A percentile compares a stretch with the other conserved stretches of the same genome.
Evolutionary conservation across 2,113 vertebrate genomes (phyloP).

Genomic region (Castor canadensis): DNA sequence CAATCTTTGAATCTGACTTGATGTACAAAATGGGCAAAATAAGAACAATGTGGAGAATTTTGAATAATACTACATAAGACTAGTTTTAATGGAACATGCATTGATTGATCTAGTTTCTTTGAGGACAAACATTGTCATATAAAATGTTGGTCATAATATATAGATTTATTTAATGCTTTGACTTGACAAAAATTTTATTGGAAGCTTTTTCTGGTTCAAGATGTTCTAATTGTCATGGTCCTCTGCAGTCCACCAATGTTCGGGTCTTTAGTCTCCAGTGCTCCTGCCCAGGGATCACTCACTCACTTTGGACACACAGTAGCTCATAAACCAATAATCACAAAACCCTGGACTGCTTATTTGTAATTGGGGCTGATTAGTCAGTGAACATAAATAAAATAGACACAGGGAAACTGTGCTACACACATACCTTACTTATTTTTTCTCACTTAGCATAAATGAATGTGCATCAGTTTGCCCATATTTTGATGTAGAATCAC

Average conservation of each 20-base stretch:
- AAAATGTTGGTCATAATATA: background rate
- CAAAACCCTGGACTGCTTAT: background rate
- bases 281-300: background rate
- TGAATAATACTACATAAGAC: background rate
- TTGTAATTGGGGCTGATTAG: background rate
- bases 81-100: background rate
- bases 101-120: background rate
- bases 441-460: constrained; percentile 15
- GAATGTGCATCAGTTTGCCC: background rate
- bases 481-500: background rate
- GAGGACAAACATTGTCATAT: background rate
- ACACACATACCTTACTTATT: background rate
- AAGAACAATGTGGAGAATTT: background rate
- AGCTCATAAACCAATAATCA: background rate
- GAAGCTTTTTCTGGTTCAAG: background rate
- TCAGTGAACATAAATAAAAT: constrained; percentile 10
- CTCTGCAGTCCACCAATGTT: background rate
- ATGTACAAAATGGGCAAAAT: background rate
- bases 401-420: background rate
- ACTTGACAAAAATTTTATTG: background rate
- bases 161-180: constrained; percentile 26
- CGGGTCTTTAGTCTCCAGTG: background rate
- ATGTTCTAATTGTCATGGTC: background rate
- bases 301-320: background rate
- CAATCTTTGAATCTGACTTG: background rate